Base-by-base conservation (phyloP, 2,888 invertebrate species). In the Leptinotarsa peninsularis region DNA sequence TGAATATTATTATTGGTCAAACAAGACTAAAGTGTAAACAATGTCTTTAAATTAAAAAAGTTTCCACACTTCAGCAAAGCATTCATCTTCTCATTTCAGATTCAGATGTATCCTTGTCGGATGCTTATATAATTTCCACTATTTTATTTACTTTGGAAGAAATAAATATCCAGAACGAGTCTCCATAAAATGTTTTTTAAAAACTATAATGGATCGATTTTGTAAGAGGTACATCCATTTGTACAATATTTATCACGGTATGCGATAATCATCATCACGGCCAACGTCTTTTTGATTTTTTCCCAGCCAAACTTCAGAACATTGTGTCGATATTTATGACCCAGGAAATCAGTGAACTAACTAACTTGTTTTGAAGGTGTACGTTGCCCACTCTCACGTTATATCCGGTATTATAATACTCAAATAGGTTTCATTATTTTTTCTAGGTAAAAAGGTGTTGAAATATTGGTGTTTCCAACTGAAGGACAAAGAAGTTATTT, bases 281-380 rank as follows among this genome's bases (percentile, higher is more conserved):
- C 33, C 43, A 63, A 63, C 63, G 43, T 63, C 33, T 63, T 27
- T 60, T 63, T 14, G 63, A 43, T 43, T 33, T 63, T 63, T 63
- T 63, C 33, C 4, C 43, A 17, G 1, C n/a, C 3, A 33, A 5
- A 17, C n/a, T 63, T 43, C 5, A 27, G 43, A 43, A 43, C 17
- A 63, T 63, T 43, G 43, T n/a, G 33, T 63, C 63, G 43, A 63
- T 63, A 63, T 63, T 63, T 63, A 63, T n/a, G 63, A 63, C 27
- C 17, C 63, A 63, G 63, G 63, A 63, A 63, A 63, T 33, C 43
- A 63, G 43, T 63, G 43, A 63, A 43, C 63, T 21, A 58, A 58
- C 58, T 63, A 43, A 63, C 63, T 63, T 33, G 43, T 63, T 63
- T 63, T 33, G 63, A 27, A 63, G 15, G 17, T 23, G 58, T 58